Percentiles rank a stretch among this genome's conserved stretches.
Conservation (phyloP, 2,113 vertebrate species). For the Ancistrus triradiatus region DNA sequence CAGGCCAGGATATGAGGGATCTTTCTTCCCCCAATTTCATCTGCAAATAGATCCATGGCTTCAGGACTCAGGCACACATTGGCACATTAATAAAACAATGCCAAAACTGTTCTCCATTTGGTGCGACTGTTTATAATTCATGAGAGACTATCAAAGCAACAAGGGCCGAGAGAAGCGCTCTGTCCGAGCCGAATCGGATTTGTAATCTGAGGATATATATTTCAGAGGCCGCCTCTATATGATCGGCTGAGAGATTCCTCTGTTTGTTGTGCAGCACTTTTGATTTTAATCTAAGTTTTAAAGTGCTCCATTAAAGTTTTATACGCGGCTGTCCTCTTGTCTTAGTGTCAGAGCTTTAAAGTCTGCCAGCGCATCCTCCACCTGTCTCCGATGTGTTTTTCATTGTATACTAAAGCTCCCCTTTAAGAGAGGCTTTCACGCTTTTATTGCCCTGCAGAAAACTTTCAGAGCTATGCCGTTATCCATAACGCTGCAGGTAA, state of each 20-base stretch:
- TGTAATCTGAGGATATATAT: conserved; percentile 72
- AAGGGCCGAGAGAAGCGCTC: conserved; percentile 56
- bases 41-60: conserved; percentile 42
- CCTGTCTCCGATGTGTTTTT: conserved; percentile 65
- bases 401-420: conserved; percentile 45
- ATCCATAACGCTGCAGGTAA: neutral
- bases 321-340: conserved; percentile 52
- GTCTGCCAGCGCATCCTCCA: conserved; percentile 54
- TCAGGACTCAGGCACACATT: conserved; percentile 50
- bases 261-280: conserved; percentile 58
- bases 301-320: conserved; percentile 62
- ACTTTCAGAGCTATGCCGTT: neutral
- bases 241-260: conserved; percentile 55
- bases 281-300: conserved; percentile 65
- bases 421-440: conserved; percentile 33
- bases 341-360: conserved; percentile 63
- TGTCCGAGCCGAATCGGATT: conserved; percentile 67
- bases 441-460: conserved; percentile 11
- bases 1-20: conserved; percentile 16
- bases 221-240: conserved; percentile 60
- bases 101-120: conserved; percentile 33
- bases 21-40: conserved; percentile 17
- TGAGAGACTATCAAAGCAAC: conserved; percentile 73
- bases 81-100: conserved; percentile 60
- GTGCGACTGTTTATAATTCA: conserved; percentile 75